Conservation (phyloP, 2,797 vertebrate genomes). For the Lepus oiostolus region DNA sequence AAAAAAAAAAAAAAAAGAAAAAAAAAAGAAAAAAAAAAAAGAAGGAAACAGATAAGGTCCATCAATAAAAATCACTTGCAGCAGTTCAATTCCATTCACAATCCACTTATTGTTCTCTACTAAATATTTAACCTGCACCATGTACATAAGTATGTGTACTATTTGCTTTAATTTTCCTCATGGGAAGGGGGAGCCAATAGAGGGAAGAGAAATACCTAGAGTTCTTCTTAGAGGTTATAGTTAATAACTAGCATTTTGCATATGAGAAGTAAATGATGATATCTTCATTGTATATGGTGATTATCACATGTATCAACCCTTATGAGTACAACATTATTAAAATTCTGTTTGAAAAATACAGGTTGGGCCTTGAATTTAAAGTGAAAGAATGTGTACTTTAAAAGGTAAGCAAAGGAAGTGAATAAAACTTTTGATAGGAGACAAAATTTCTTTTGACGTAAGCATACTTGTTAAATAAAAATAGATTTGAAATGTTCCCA, state of each 20-base stretch:
- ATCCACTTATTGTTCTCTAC: background rate
- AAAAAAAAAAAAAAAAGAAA: too few species aligned
- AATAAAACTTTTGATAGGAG: background rate
- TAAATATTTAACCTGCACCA: background rate
- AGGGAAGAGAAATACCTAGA: background rate
- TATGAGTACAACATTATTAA: background rate
- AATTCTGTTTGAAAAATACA: background rate
- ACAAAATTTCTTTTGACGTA: background rate
- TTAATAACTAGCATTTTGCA: background rate
- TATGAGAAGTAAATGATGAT: background rate
- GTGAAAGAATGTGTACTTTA: background rate
- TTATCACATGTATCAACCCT: background rate
- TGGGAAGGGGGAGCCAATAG: background rate
- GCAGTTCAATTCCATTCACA: background rate
- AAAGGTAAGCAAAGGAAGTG: background rate
- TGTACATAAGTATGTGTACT: background rate
- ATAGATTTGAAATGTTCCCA: slow-evolving; percentile 27
- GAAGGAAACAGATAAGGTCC: background rate
- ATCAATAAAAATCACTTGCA: background rate
- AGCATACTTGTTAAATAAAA: slow-evolving; percentile 15
- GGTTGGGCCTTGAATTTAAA: background rate
- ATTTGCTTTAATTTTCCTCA: background rate
- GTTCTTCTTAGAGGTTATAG: background rate
- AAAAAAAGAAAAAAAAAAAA: too few species aligned
- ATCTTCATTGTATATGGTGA: background rate